Base-by-base conservation (phyloP, 1,140 invertebrate genomes). In the Aphelinus certus region DNA sequence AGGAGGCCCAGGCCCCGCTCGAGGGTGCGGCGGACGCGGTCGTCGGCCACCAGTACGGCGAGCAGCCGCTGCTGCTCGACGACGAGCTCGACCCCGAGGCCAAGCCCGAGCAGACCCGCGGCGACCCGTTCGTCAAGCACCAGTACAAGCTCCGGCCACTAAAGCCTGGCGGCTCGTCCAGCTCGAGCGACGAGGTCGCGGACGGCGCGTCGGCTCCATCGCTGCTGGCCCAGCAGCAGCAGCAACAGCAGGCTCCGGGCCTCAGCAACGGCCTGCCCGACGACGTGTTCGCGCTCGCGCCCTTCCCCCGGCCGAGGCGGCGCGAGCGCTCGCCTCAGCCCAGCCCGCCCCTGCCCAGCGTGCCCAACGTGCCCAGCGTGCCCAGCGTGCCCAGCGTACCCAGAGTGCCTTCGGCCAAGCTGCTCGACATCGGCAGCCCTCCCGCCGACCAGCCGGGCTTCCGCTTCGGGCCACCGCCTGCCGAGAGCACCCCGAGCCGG, bases 41-140 rank as follows among this genome's bases (percentile, higher is more conserved):
- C 64, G 91, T 94, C 1, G 93, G 93, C 0, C 94, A 95, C 85
- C 91, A 93, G 71, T 95, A 95, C 79, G 94, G 94, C 1, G 93
- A 94, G 74, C 91, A 91, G 77, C 94, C 94, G 1, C 83, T 96
- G 7, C 83, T 96, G 1, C 87, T 94, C 48, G 94, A 96, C 78
- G 94, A 95, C 83, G 94, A 95, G 81, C 83, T 95, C 3, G 92
- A 93, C 75, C 91, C 92, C 1, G 92, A 92, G 67, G 88, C 83
- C 0, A 88, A 87, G 62, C 81, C 85, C 0, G 86, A 84, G 3
- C 83, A 84, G 57, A 80, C 77, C 0, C 81, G 88, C 3, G 90
- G 88, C 5, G 87, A 89, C 77, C 86, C 85, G 0, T 87, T 88
- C 46, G 83, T 85, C 2, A 81, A 80, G 9, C 83, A 82, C 73